Conservation (phyloP, 2,888 invertebrate species). For the Diaperis boleti region DNA sequence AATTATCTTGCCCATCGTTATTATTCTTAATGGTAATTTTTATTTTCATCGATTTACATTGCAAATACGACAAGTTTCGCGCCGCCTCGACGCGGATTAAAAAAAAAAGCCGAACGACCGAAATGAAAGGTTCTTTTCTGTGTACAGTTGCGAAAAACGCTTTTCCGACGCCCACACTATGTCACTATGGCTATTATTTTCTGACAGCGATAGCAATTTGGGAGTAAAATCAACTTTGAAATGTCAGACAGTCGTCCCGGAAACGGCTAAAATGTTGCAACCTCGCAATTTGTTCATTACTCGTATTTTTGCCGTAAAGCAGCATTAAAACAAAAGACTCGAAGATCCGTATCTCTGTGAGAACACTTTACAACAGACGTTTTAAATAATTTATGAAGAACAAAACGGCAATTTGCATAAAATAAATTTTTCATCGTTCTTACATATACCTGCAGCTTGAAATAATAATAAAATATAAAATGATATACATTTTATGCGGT, state of each 20-base stretch:
- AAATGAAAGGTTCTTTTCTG: too few relatives aligned
- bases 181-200: too few relatives aligned
- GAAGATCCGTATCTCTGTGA: constrained; percentile 42
- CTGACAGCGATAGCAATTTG: too few relatives aligned
- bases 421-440: constrained; percentile 42
- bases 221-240: not conserved
- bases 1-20: constrained; percentile 32
- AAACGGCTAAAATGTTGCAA: constrained; percentile 17
- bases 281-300: constrained; percentile 27
- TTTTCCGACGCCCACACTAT: too few relatives aligned
- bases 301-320: constrained; percentile 11
- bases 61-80: constrained; percentile 22
- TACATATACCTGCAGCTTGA: constrained; percentile 33
- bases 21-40: constrained; percentile 35
- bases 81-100: too few relatives aligned
- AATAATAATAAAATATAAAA: constrained; percentile 38
- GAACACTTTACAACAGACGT: constrained; percentile 42
- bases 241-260: not conserved
- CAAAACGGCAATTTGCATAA: constrained; percentile 45
- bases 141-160: too few relatives aligned
- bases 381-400: constrained; percentile 45
- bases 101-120: too few relatives aligned
- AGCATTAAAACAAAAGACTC: constrained; percentile 33
- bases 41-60: constrained; percentile 29
- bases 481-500: constrained; percentile 32